Conservation (phyloP, 2,888 invertebrate species). For the Dioctria linearis region DNA sequence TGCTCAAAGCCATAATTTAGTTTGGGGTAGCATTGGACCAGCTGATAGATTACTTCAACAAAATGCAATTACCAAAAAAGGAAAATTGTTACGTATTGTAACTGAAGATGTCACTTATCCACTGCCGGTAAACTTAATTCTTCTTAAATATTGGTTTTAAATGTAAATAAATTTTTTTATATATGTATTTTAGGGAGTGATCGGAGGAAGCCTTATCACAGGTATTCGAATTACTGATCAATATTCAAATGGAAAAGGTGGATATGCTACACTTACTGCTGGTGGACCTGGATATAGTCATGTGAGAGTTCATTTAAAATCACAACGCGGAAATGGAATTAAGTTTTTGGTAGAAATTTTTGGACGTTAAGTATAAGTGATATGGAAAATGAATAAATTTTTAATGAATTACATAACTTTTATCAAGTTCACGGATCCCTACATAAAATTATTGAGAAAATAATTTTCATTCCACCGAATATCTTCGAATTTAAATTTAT, state of each 20-base stretch:
- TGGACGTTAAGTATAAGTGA: conserved; percentile 61
- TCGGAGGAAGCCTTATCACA: neutral
- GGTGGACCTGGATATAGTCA: conserved; percentile 70
- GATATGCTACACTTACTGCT: conserved; percentile 65
- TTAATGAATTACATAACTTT: no score
- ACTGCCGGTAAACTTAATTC: conserved; percentile 13
- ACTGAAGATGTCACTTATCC: conserved; percentile 60
- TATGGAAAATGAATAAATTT: neutral
- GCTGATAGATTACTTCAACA: conserved; percentile 33
- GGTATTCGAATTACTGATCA: conserved; percentile 65
- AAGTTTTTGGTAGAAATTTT: conserved; percentile 71
- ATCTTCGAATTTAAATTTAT: no score
- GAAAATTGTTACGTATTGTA: conserved; percentile 63
- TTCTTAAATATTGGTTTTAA: neutral
- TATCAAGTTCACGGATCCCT: no score
- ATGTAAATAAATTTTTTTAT: neutral
- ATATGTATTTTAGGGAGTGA: neutral
- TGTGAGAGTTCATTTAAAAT: conserved; percentile 70
- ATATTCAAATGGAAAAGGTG: conserved; percentile 70
- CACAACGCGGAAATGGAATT: conserved; percentile 70
- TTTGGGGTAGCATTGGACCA: conserved; percentile 50
- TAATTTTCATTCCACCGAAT: no score
- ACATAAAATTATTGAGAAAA: no score
- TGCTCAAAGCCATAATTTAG: conserved; percentile 44
- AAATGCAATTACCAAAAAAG: conserved; percentile 61